Percentiles rank a stretch among this genome's conserved stretches.
Evolutionary conservation across 1,140 invertebrate genomes (phyloP).

Genomic region (Helicoverpa armigera): DNA sequence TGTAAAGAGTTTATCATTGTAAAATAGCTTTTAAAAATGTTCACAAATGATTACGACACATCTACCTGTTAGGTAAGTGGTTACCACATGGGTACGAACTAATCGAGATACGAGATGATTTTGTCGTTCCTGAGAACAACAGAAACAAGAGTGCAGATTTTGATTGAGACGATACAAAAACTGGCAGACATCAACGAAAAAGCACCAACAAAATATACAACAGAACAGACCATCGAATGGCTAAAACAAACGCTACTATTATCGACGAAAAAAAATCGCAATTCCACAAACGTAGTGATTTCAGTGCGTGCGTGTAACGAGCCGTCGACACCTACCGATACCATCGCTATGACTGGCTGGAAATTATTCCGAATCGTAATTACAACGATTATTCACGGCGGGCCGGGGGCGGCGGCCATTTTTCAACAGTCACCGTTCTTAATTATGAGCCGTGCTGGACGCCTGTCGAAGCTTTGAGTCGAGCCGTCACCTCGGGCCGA

Average conservation of each 20-base stretch:
- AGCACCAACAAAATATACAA: neutral
- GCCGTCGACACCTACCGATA: conserved; percentile 85
- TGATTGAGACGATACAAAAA: neutral
- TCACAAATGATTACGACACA: too few species aligned
- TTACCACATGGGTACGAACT: too few species aligned
- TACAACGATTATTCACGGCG: conserved; percentile 86
- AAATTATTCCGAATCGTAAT: conserved; percentile 87
- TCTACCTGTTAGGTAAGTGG: too few species aligned
- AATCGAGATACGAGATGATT: neutral
- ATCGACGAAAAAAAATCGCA: conserved; percentile 69
- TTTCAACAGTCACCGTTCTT: conserved; percentile 87
- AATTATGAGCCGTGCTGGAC: conserved; percentile 85
- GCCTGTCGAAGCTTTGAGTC: conserved; percentile 85
- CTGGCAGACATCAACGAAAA: neutral
- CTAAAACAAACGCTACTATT: conserved; percentile 49
- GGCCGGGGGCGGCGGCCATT: conserved; percentile 85
- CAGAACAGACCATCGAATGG: conserved; percentile 31
- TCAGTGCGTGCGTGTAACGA: conserved; percentile 83
- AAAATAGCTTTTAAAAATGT: too few species aligned
- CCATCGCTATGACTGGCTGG: conserved; percentile 86
- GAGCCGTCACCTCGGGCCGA: conserved; percentile 83
- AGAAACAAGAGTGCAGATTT: neutral
- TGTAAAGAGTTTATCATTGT: too few species aligned
- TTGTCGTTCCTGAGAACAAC: neutral
- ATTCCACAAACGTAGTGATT: conserved; percentile 67